Conservation (phyloP, 2,888 invertebrate species). For the Sarcophaga carnaria region DNA sequence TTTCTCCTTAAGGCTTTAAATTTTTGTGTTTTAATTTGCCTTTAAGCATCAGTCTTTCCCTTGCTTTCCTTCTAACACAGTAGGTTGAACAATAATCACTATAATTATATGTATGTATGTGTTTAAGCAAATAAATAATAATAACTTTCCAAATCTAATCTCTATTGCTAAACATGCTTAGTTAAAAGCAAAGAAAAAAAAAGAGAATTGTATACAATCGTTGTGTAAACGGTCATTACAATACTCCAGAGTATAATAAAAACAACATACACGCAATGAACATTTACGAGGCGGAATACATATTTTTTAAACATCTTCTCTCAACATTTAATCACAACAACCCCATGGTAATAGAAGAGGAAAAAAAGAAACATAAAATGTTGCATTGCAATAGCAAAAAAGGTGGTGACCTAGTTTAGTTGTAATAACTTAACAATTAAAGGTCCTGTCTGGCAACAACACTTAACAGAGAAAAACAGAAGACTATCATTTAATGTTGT, state of each 20-base stretch:
- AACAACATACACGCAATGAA: slow-evolving; percentile 11
- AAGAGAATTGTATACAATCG: neutral
- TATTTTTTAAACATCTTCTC: slow-evolving; percentile 36
- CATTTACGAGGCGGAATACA: slow-evolving; percentile 39
- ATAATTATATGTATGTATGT: slow-evolving; percentile 43
- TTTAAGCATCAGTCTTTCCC: too few species aligned
- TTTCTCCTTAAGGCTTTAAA: too few species aligned
- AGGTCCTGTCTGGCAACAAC: slow-evolving; percentile 34
- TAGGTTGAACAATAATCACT: slow-evolving; percentile 32
- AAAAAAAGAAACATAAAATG: slow-evolving; percentile 35
- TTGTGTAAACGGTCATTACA: slow-evolving; percentile 31
- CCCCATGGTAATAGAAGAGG: neutral
- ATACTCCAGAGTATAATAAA: slow-evolving; percentile 63
- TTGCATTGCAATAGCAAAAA: slow-evolving; percentile 1
- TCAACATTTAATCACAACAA: slow-evolving; percentile 45
- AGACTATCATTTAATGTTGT: slow-evolving; percentile 23
- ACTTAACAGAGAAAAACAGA: slow-evolving; percentile 10
- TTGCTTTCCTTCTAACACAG: too few species aligned
- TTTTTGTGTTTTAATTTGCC: too few species aligned
- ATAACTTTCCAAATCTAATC: slow-evolving; percentile 49
- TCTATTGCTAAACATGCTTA: slow-evolving; percentile 13
- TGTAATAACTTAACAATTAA: slow-evolving; percentile 63
- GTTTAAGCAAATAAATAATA: slow-evolving; percentile 41
- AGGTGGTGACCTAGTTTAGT: slow-evolving; percentile 68
- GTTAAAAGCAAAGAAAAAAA: neutral